Evolutionary conservation across 2,797 vertebrate species (phyloP).

Genomic region (Hoplostethus mediterraneus): DNA sequence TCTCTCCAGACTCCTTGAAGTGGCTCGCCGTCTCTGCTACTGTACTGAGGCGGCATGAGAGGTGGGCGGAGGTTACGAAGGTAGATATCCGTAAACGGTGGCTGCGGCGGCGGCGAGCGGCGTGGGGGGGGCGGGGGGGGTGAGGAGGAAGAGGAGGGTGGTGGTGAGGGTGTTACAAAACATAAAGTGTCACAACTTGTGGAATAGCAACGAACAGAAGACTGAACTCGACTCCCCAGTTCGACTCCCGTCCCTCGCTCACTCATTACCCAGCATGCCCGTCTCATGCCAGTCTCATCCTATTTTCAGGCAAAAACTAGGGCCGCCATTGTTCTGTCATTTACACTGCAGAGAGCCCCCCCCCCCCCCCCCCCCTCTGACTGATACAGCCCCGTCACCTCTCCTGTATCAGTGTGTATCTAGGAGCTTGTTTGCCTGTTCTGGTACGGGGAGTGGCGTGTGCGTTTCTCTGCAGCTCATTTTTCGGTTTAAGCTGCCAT

Average conservation of each 20-base stretch:
- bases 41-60: slow-evolving; percentile 67
- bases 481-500: slow-evolving; percentile 63
- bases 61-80: slow-evolving; percentile 40
- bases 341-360: no score
- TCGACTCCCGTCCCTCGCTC: not conserved
- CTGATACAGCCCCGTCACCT: not conserved
- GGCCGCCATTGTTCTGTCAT: slow-evolving; percentile 6
- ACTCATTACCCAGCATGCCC: not conserved
- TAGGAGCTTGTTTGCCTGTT: slow-evolving; percentile 35
- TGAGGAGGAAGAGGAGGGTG: slow-evolving; percentile 39
- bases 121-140: no score
- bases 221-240: not conserved
- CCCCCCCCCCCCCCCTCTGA: not conserved
- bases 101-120: no score
- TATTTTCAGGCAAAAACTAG: not conserved
- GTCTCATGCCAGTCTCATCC: slow-evolving; percentile 4
- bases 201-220: slow-evolving; percentile 3
- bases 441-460: slow-evolving; percentile 42
- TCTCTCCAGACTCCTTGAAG: slow-evolving; percentile 73
- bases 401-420: not conserved
- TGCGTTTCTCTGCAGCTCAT: slow-evolving; percentile 27
- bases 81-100: slow-evolving; percentile 14
- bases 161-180: not conserved
- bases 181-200: not conserved
- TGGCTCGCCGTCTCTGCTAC: slow-evolving; percentile 81